A percentile compares a stretch with the other conserved stretches of the same genome.
Conservation (phyloP, 2,113 vertebrate genomes). For the Isichthys henryi region DNA sequence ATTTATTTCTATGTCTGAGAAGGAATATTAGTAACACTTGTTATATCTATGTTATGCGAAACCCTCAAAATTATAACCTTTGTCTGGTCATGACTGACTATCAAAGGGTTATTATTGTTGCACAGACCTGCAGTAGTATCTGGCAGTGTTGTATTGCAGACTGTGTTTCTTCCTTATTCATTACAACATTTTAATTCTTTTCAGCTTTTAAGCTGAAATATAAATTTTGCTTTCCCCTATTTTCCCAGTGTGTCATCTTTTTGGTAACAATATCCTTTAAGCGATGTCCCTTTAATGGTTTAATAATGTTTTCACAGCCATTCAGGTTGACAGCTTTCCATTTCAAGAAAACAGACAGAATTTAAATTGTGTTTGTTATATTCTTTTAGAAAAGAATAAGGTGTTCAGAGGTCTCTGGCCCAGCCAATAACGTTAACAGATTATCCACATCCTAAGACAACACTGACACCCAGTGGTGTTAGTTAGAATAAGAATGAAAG, state of each 20-base stretch:
- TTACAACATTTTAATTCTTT: not conserved
- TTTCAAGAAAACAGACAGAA: not conserved
- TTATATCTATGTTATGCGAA: not conserved
- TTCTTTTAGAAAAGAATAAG: not conserved
- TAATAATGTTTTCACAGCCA: not conserved
- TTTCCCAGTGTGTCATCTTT: not conserved
- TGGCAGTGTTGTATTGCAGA: not conserved
- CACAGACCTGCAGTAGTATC: not conserved
- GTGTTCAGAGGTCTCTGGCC: not conserved
- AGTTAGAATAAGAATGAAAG: not conserved
- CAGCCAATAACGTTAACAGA: not conserved
- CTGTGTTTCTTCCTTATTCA: not conserved
- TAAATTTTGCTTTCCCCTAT: not conserved
- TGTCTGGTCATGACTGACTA: not conserved
- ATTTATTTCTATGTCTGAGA: not conserved
- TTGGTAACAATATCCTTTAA: not conserved
- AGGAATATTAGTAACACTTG: not conserved
- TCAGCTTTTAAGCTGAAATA: not conserved
- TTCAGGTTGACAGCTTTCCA: not conserved
- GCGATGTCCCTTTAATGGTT: not conserved
- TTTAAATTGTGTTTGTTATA: not conserved
- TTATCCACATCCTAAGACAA: slow-evolving; percentile 13
- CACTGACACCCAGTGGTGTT: slow-evolving; percentile 34
- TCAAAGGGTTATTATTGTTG: not conserved
- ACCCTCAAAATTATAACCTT: not conserved